phyloP scores from a whole-genome alignment of 2,113 vertebrate genomes.

The Genyomyrus donnyi region DNA sequence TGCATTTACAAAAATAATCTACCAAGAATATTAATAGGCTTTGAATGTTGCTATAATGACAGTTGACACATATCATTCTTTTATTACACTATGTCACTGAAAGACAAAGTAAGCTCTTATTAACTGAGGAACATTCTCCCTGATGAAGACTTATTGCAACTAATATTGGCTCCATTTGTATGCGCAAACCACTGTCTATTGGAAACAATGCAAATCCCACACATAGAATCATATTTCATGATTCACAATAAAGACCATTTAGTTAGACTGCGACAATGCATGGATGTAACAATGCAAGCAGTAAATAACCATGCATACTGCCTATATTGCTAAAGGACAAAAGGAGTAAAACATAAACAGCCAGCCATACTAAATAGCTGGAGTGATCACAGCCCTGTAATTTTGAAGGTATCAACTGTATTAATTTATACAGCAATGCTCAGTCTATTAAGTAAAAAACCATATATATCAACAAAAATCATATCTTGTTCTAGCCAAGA shows the following conservation, averaged over 20 bases:
- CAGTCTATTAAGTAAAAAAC: background rate
- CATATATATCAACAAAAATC: background rate
- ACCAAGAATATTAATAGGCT: background rate
- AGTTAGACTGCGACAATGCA: conserved; percentile 12
- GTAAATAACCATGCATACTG: background rate
- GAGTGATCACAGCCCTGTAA: background rate
- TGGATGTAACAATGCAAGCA: background rate
- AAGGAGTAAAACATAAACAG: background rate
- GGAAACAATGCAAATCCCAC: conserved; percentile 40
- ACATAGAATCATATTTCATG: conserved; percentile 22
- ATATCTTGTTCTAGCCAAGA: background rate
- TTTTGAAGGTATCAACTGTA: background rate
- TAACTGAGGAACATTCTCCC: conserved; percentile 43
- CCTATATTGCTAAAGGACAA: background rate
- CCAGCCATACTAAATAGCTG: background rate
- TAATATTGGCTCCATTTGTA: conserved; percentile 5
- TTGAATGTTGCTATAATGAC: background rate
- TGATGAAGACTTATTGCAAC: conserved; percentile 34
- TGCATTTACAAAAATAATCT: background rate
- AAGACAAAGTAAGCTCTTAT: conserved; percentile 37
- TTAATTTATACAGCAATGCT: background rate
- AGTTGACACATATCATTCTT: conserved; percentile 12
- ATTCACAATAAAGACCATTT: conserved; percentile 28
- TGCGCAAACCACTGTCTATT: conserved; percentile 39
- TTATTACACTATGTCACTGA: conserved; percentile 20